phyloP scores from a whole-genome alignment of 2,888 invertebrate species.

The Agonopterix subpropinquella region DNA sequence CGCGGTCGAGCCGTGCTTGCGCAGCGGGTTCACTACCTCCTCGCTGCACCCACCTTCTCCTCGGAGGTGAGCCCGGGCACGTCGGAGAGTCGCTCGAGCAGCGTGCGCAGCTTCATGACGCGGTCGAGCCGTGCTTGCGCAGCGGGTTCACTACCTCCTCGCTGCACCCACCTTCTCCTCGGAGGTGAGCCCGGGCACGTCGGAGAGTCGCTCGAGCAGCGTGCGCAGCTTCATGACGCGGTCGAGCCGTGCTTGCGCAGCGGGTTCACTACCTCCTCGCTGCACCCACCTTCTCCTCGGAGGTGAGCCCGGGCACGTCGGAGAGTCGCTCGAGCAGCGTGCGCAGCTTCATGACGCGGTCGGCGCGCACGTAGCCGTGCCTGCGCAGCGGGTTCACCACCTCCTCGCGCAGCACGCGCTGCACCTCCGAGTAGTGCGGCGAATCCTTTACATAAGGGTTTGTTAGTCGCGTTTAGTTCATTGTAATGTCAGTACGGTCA shows the following conservation, averaged over 20 bases:
- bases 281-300: conserved; percentile 85
- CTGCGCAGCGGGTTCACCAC: conserved; percentile 96
- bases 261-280: conserved; percentile 98
- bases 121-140: conserved; percentile 92
- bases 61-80: conserved; percentile 93
- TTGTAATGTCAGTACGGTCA: too few species aligned
- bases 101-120: conserved; percentile 93
- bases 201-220: conserved; percentile 90
- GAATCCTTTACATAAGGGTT: conserved; percentile 58
- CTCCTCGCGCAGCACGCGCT: conserved; percentile 92
- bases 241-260: conserved; percentile 92
- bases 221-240: conserved; percentile 95
- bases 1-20: conserved; percentile 93
- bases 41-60: conserved; percentile 86
- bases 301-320: conserved; percentile 92
- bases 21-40: conserved; percentile 96
- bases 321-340: conserved; percentile 91
- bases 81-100: conserved; percentile 91
- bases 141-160: conserved; percentile 98
- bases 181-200: conserved; percentile 91
- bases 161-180: conserved; percentile 86
- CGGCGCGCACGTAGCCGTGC: conserved; percentile 94
- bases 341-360: conserved; percentile 95
- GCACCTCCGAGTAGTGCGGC: conserved; percentile 81
- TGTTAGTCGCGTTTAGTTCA: too few species aligned